A percentile compares a stretch with the other conserved stretches of the same genome.
Evolutionary conservation across 92 coral and sea anemone genomes (phyloP).

Genomic region (Hydrozoanthus gracilis): DNA sequence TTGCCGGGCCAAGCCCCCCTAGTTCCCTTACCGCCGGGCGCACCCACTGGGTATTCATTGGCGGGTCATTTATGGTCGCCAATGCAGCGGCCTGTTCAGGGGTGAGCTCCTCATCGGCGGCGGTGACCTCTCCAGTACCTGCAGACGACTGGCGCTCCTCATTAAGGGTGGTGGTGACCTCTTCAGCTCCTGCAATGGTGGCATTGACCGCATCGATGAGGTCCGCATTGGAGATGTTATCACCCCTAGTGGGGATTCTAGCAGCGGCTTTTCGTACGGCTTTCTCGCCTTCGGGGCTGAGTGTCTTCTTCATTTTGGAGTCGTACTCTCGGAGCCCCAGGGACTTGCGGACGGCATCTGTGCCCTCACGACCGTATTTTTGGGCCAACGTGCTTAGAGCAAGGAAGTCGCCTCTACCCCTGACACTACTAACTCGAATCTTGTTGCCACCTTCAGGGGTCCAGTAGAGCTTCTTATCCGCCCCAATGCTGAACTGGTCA

Average conservation of each 20-base stretch:
- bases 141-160: too few species aligned
- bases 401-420: background rate
- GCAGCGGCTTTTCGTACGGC: background rate
- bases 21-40: too few species aligned
- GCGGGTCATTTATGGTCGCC: too few species aligned
- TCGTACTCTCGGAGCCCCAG: background rate
- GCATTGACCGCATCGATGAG: background rate
- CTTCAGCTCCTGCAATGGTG: background rate
- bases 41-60: too few species aligned
- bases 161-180: background rate
- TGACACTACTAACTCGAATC: background rate
- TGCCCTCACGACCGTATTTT: background rate
- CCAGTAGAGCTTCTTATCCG: conserved; percentile 1
- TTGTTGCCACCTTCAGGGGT: background rate
- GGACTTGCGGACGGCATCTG: background rate
- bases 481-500: conserved; percentile 12
- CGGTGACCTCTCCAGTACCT: too few species aligned
- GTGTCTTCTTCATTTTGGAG: background rate
- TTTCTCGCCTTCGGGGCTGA: conserved; percentile 1
- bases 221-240: background rate
- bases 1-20: background rate
- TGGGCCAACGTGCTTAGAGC: conserved; percentile 11
- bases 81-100: too few species aligned
- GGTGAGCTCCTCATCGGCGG: too few species aligned
- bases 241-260: background rate